Base-by-base conservation (phyloP, 1,140 invertebrate genomes). In the Grapholita molesta region DNA sequence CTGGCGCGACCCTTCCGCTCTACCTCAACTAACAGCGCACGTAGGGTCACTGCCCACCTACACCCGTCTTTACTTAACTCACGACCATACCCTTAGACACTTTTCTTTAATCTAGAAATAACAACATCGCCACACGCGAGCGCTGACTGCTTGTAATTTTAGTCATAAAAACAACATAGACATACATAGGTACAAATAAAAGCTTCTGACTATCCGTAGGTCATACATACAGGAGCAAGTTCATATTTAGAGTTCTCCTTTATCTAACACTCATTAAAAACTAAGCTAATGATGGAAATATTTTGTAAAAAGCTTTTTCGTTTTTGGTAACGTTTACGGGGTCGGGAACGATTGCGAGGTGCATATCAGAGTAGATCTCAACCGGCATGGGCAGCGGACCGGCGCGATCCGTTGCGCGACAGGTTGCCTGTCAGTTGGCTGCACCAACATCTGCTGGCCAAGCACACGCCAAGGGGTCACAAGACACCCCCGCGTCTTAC, bases 21-120 rank as follows among this genome's bases (percentile, higher is more conserved):
- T 78, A 76, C 80, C 80, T 77, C 79, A 52, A 70, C 57, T 35
- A 72, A 72, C 72, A 65, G 79, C 67, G 67, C 38, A n/a, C 38
- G 69, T 70, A 74, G 84, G 86, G 89, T 89, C 89, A 91, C 78
- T 90, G 86, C 77, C 86, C 87, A 86, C 86, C 87, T 87, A 88
- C 87, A 77, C 80, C 78, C 81, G 83, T 80, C 57, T 66, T 23
- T 24, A 33, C 28, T 68, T 12, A 52, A 5, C 24, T 61, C 42
- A 15, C 55, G 55, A 61, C 55, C 55, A 61, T 61, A 55, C 53
- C 53, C 57, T 69, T 38, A 42, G 52, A 55, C 25, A 64, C 55
- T 61, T 61, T 61, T 69, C 78, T 77, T 81, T 72, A 72, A 78
- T 70, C 72, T 42, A 42, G 71, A 83, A 85, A 83, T 21, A 82